phyloP scores from a whole-genome alignment of 2,797 vertebrate genomes.

The Thaleichthys pacificus region DNA sequence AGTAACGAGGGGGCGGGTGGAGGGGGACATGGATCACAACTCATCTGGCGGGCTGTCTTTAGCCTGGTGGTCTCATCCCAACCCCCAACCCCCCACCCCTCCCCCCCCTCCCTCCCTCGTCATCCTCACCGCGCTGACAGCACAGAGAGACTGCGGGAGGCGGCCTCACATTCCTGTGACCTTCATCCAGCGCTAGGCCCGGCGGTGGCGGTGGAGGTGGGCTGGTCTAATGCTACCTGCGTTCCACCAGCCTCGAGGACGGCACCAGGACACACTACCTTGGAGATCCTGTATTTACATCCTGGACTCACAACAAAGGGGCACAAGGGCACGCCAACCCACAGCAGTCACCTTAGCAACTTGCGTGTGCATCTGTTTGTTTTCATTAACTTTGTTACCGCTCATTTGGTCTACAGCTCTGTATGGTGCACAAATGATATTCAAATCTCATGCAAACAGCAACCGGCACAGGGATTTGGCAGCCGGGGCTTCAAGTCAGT shows the following conservation, averaged over 20 bases:
- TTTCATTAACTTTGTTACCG: constrained; percentile 41
- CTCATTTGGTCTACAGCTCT: constrained; percentile 33
- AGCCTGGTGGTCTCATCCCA: too few relatives aligned
- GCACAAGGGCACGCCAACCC: constrained; percentile 43
- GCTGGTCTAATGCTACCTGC: constrained; percentile 67
- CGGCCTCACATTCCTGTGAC: constrained; percentile 85
- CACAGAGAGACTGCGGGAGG: constrained; percentile 71
- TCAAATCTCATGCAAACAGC: constrained; percentile 74
- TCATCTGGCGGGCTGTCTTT: too few relatives aligned
- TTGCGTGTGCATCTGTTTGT: constrained; percentile 34
- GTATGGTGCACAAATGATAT: constrained; percentile 64
- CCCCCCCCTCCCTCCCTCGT: constrained; percentile 37
- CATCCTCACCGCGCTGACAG: constrained; percentile 51
- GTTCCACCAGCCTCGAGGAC: constrained; percentile 49
- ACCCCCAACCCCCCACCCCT: too few relatives aligned
- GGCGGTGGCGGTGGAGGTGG: constrained; percentile 60
- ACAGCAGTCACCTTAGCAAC: constrained; percentile 54
- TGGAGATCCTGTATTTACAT: constrained; percentile 47
- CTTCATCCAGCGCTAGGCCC: constrained; percentile 83
- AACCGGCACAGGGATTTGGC: constrained; percentile 72
- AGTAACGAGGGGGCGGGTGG: constrained; percentile 18
- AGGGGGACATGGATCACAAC: too few relatives aligned
- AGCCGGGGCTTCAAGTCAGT: constrained; percentile 68
- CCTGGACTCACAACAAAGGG: constrained; percentile 48
- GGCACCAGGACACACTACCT: constrained; percentile 42